A percentile compares a stretch with the other conserved stretches of the same genome.
Evolutionary conservation across 2,797 vertebrate genomes (phyloP).

Genomic region (Fistularia commersonii): DNA sequence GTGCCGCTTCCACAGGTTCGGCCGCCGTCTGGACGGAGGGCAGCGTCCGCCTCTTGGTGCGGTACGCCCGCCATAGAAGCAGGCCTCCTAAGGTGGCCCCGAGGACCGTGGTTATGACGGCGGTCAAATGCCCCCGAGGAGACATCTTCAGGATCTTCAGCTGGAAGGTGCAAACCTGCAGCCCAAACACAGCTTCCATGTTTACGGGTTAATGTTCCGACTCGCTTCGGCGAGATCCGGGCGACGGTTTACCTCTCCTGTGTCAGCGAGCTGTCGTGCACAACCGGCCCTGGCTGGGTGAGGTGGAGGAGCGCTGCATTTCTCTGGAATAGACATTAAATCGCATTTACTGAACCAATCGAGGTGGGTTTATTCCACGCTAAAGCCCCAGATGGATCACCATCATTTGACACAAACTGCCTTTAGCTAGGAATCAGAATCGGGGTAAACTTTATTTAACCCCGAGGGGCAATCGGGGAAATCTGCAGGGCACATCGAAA

Average conservation of each 20-base stretch:
- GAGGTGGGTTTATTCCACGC: too few relatives aligned
- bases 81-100: slow-evolving; percentile 84
- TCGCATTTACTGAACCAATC: not conserved
- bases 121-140: slow-evolving; percentile 75
- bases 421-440: too few relatives aligned
- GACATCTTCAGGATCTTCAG: slow-evolving; percentile 71
- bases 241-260: slow-evolving; percentile 24
- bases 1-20: slow-evolving; percentile 21
- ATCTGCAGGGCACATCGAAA: too few relatives aligned
- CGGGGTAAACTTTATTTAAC: too few relatives aligned
- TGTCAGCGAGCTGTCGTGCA: slow-evolving; percentile 28
- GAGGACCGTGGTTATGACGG: slow-evolving; percentile 80
- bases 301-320: slow-evolving; percentile 19
- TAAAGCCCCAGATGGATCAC: too few relatives aligned
- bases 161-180: slow-evolving; percentile 31
- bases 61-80: slow-evolving; percentile 82
- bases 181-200: not conserved
- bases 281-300: slow-evolving; percentile 14
- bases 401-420: too few relatives aligned
- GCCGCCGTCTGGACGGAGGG: slow-evolving; percentile 48
- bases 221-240: too few relatives aligned
- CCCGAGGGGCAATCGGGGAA: too few relatives aligned
- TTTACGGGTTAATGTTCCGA: too few relatives aligned
- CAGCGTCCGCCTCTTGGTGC: slow-evolving; percentile 70
- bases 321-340: slow-evolving; percentile 23